A percentile compares a stretch with the other conserved stretches of the same genome.
Conservation (phyloP, 1,140 invertebrate species). For the Liolophura sinensis region DNA sequence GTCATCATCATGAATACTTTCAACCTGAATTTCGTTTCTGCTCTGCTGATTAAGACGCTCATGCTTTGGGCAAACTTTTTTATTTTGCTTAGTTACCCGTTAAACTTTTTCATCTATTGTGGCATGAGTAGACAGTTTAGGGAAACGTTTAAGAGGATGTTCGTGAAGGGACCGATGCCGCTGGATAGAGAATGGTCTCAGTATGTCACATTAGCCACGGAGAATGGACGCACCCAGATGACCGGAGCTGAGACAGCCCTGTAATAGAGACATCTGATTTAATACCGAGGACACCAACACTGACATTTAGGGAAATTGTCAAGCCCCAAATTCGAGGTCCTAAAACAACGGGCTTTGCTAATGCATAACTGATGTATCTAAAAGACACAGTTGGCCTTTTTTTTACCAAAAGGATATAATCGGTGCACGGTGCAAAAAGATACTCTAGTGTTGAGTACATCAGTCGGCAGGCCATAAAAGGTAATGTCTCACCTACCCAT, state of each 20-base stretch:
- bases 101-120: conserved; percentile 95
- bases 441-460: too few species aligned
- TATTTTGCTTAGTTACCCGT: conserved; percentile 87
- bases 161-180: conserved; percentile 55
- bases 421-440: too few species aligned
- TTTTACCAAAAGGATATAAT: too few species aligned
- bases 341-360: too few species aligned
- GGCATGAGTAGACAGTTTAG: conserved; percentile 92
- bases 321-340: too few species aligned
- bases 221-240: conserved; percentile 45
- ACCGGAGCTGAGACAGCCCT: conserved; percentile 40
- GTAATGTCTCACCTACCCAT: too few species aligned
- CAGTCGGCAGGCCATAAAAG: too few species aligned
- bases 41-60: conserved; percentile 25
- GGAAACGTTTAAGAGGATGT: conserved; percentile 90
- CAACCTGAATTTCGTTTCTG: conserved; percentile 41
- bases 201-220: conserved; percentile 49
- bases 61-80: conserved; percentile 77
- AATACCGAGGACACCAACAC: too few species aligned
- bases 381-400: too few species aligned
- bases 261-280: background rate
- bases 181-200: conserved; percentile 45
- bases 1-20: conserved; percentile 78
- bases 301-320: too few species aligned
- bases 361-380: too few species aligned